These are phyloP conservation scores for Caerostris darwini DNA, from an alignment of 1,140 invertebrate genomes.

Conservation along the genomic window DNA sequence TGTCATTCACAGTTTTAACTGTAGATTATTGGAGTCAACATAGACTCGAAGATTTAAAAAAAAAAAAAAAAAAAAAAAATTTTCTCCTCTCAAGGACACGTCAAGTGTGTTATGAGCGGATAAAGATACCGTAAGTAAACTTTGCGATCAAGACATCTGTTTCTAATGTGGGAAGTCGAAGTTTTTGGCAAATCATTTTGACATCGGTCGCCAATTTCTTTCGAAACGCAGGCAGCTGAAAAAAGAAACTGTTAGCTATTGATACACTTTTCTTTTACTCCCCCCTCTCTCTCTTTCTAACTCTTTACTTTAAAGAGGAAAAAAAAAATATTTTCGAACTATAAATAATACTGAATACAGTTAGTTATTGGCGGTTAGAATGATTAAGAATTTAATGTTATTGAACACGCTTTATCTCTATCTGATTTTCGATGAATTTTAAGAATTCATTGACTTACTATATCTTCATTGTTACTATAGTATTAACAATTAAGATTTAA, in stretches of 20 bases:
- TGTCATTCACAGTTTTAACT: background rate
- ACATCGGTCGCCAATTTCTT: slow-evolving; percentile 37
- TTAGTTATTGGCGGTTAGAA: too few species aligned
- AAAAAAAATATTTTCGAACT: too few species aligned
- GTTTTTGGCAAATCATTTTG: slow-evolving; percentile 23
- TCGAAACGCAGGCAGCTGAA: background rate
- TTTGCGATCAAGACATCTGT: slow-evolving; percentile 19
- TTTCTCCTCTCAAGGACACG: background rate
- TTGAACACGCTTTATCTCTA: too few species aligned
- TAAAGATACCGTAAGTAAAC: slow-evolving; percentile 29
- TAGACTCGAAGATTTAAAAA: background rate
- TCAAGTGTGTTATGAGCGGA: background rate
- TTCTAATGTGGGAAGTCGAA: background rate
- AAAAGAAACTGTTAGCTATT: slow-evolving; percentile 13
- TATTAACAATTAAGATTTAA: too few species aligned
- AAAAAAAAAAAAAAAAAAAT: background rate
- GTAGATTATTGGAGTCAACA: background rate
- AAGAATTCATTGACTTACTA: too few species aligned
- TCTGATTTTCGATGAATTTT: too few species aligned
- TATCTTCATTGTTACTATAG: too few species aligned
- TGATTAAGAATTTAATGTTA: too few species aligned
- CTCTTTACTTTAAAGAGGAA: too few species aligned
- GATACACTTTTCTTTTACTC: background rate
- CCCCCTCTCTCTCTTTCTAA: background rate
- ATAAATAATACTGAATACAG: too few species aligned